Percentiles rank a stretch among this genome's conserved stretches.
phyloP scores from a whole-genome alignment of 2,888 invertebrate genomes.

The Lordiphosa andalusiaca region DNA sequence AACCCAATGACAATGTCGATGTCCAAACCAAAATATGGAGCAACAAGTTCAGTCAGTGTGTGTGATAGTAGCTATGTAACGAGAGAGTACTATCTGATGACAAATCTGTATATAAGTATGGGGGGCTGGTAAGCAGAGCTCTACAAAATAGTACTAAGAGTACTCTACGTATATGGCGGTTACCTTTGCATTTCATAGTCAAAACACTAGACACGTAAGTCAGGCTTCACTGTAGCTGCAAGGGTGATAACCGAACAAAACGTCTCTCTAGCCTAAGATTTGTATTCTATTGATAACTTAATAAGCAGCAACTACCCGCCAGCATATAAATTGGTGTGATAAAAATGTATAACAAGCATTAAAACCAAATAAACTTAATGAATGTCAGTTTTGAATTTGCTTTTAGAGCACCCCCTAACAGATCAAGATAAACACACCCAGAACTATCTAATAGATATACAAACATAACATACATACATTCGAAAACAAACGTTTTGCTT shows the following conservation, averaged over 20 bases:
- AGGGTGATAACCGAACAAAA: slow-evolving; percentile 61
- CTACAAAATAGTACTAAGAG: slow-evolving; percentile 28
- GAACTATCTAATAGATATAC: slow-evolving; percentile 27
- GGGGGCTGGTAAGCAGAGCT: slow-evolving; percentile 14
- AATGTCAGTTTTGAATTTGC: slow-evolving; percentile 56
- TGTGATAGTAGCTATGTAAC: slow-evolving; percentile 75
- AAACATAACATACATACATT: slow-evolving; percentile 7
- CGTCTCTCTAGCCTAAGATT: slow-evolving; percentile 37
- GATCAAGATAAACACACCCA: slow-evolving; percentile 6
- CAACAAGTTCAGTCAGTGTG: slow-evolving; percentile 43
- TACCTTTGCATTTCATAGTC: slow-evolving; percentile 51
- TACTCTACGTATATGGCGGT: slow-evolving; percentile 44
- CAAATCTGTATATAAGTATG: slow-evolving; percentile 20
- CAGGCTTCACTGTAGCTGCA: slow-evolving; percentile 71
- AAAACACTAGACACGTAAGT: slow-evolving; percentile 52
- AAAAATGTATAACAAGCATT: slow-evolving; percentile 58
- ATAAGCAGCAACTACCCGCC: slow-evolving; percentile 75
- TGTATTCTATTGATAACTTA: slow-evolving; percentile 53
- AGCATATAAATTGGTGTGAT: slow-evolving; percentile 78
- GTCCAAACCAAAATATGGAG: slow-evolving; percentile 23
- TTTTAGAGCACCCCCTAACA: slow-evolving; percentile 44
- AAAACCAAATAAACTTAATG: slow-evolving; percentile 38
- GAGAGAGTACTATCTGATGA: slow-evolving; percentile 39
- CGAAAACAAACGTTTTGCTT: slow-evolving; percentile 23
- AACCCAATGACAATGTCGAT: slow-evolving; percentile 38